Conservation (phyloP, 2,888 invertebrate species). For the Prostheceraeus crozeri region DNA sequence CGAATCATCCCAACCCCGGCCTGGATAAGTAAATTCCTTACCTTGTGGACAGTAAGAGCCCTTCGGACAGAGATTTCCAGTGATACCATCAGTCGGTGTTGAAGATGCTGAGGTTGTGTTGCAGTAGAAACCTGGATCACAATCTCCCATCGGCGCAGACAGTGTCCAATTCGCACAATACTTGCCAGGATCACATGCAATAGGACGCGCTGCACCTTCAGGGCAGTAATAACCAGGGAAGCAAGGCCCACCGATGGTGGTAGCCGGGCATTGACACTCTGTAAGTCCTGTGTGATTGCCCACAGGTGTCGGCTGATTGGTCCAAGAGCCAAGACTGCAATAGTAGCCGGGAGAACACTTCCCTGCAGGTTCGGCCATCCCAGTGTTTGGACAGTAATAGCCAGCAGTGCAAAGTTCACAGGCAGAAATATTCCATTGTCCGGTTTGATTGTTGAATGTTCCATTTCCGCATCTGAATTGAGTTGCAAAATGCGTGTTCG, state of each 20-base stretch:
- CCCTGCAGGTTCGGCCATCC: too few relatives aligned
- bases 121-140: background rate
- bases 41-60: conserved; percentile 48
- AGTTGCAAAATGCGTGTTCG: conserved; percentile 46
- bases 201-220: conserved; percentile 46
- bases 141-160: background rate
- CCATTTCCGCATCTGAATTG: background rate
- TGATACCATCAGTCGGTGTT: conserved; percentile 45
- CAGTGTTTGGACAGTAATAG: conserved; percentile 46
- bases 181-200: conserved; percentile 48
- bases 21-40: too few relatives aligned
- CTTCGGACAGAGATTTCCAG: conserved; percentile 50
- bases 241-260: conserved; percentile 41
- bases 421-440: conserved; percentile 38
- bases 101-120: background rate
- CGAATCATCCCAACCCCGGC: too few relatives aligned
- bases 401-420: conserved; percentile 50
- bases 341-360: conserved; percentile 49
- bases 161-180: conserved; percentile 44
- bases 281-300: too few relatives aligned
- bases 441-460: conserved; percentile 19
- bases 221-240: conserved; percentile 49
- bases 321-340: conserved; percentile 48
- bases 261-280: too few relatives aligned
- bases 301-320: conserved; percentile 43